phyloP scores from a whole-genome alignment of 2,797 vertebrate species.

The Spea hammondii region DNA sequence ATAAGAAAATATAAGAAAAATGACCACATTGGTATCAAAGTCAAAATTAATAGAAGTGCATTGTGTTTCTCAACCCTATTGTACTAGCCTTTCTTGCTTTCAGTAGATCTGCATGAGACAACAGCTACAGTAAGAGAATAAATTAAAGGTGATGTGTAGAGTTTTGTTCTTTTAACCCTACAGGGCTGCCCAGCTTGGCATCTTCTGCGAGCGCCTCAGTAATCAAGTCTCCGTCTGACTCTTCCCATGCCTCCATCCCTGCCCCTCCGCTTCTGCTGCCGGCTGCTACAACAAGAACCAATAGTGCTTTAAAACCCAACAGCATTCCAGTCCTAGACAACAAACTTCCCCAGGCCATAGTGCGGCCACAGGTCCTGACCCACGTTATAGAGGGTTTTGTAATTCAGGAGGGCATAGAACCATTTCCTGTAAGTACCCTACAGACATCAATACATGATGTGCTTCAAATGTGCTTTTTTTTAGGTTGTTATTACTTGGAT shows the following conservation, averaged over 20 bases:
- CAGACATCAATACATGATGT: not conserved
- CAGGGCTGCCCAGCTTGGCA: slow-evolving; percentile 67
- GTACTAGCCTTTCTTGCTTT: too few species aligned
- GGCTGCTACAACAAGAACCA: slow-evolving; percentile 74
- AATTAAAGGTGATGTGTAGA: slow-evolving; percentile 12
- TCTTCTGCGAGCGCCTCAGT: slow-evolving; percentile 78
- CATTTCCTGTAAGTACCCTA: slow-evolving; percentile 84
- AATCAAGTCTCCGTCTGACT: slow-evolving; percentile 74
- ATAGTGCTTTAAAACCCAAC: slow-evolving; percentile 68
- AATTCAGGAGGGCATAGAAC: slow-evolving; percentile 94
- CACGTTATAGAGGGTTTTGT: slow-evolving; percentile 97
- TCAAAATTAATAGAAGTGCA: too few species aligned
- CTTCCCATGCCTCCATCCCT: slow-evolving; percentile 68
- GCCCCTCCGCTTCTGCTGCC: slow-evolving; percentile 71
- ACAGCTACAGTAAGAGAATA: slow-evolving; percentile 4
- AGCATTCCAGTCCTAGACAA: slow-evolving; percentile 73
- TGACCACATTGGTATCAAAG: too few species aligned
- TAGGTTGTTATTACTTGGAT: too few species aligned
- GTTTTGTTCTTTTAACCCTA: slow-evolving; percentile 64
- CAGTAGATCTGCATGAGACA: not conserved
- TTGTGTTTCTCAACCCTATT: too few species aligned
- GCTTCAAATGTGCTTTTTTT: not conserved
- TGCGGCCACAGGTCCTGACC: slow-evolving; percentile 86
- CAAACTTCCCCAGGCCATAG: slow-evolving; percentile 78
- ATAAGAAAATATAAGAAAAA: too few species aligned